Evolutionary conservation across 2,888 invertebrate genomes (phyloP), one percentile per base, ranked within the genome.

Genomic region (Dascillus cervinus): DNA sequence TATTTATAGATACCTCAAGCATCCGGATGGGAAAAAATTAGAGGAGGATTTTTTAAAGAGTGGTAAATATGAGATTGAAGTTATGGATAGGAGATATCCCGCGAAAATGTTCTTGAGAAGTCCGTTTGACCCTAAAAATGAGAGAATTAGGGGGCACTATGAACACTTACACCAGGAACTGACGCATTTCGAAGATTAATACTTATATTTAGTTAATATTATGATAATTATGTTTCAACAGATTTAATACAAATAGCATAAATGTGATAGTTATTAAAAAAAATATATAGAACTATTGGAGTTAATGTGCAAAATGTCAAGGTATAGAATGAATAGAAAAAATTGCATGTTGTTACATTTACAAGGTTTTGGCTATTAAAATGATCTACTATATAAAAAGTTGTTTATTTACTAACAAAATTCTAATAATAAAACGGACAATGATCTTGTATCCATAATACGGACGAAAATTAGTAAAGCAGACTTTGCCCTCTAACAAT

Each of bases 61-160:
- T 6, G 90, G 88, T 6, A 62, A 71, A 11, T 92, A 89, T 53
- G 77, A 85, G 58, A 73, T 92, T 21, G 89, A 90, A 69, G 73
- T 82, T 10, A 73, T 87, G 72, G 87, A 89, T 4, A 73, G 75
- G 44, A 73, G 70, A 45, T 73, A 83, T 56, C 75, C 77, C 29
- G 87, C 88, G 0, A 71, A 69, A 3, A 64, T 84, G 29, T 77
- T 84, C 55, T 54, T 80, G 12, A 77, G 71, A 51, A 84, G 85
- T 44, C 88, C 88, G 0, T 91, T 91, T 54, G 90, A 92, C 66
- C 83, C 87, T 1, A 71, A 72, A 28, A 80, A 82, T 30, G 77
- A 79, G 55, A 72, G 90, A 44, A 64, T 86, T 27, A 66, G 79
- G 25, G 90, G 88, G 11, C 72, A 73, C 48, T 82, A 82, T 49